phyloP scores from a whole-genome alignment of 2,888 invertebrate genomes.

The Oeneis ivallda region DNA sequence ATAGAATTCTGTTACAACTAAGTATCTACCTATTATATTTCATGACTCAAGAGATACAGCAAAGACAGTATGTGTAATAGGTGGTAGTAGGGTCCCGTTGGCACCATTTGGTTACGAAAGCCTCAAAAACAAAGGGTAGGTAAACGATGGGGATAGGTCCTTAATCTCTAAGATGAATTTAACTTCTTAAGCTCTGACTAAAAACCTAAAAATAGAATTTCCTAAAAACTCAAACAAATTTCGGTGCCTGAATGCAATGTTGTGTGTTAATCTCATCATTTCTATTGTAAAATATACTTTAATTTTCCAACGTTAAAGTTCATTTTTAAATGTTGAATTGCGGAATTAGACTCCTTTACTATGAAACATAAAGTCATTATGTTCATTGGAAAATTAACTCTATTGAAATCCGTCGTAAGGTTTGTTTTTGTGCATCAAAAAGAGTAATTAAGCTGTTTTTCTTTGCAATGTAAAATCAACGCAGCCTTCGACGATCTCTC shows the following conservation, averaged over 20 bases:
- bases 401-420: background rate
- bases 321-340: background rate
- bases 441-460: conserved; percentile 36
- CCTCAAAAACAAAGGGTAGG: too few species aligned
- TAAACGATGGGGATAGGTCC: background rate
- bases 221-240: conserved; percentile 27
- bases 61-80: too few species aligned
- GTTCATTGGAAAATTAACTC: conserved; percentile 10
- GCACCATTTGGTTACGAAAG: too few species aligned
- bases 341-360: background rate
- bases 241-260: conserved; percentile 30
- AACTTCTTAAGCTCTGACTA: conserved; percentile 21
- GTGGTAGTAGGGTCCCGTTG: too few species aligned
- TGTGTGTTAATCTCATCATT: conserved; percentile 23
- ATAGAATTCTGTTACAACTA: too few species aligned
- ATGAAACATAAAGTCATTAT: background rate
- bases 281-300: conserved; percentile 14
- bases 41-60: too few species aligned
- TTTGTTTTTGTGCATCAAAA: conserved; percentile 7
- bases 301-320: background rate
- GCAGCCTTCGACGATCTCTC: conserved; percentile 59
- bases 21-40: too few species aligned
- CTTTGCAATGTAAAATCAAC: conserved; percentile 18
- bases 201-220: conserved; percentile 31
- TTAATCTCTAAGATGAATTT: conserved; percentile 4